Conservation (phyloP, 2,113 vertebrate genomes). For the Peromyscus leucopus region DNA sequence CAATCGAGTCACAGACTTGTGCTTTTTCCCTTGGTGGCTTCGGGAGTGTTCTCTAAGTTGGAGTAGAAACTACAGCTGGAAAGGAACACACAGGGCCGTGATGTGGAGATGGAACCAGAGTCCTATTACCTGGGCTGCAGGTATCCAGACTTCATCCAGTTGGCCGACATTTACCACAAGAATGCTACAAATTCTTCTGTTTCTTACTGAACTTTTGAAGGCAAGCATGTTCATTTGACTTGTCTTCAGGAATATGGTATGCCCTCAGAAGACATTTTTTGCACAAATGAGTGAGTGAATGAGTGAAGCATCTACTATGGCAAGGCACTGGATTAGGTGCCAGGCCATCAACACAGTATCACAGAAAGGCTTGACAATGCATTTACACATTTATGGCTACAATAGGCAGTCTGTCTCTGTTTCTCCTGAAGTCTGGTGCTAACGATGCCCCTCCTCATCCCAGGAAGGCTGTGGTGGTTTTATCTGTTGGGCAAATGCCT, state of each 20-base stretch:
- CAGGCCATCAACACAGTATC: background rate
- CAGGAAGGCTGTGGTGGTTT: background rate
- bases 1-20: background rate
- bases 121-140: background rate
- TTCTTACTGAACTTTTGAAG: background rate
- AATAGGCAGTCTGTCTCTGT: background rate
- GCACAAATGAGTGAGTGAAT: conserved; percentile 31
- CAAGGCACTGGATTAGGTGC: background rate
- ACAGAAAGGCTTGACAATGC: background rate
- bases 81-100: background rate
- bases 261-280: background rate
- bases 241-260: background rate
- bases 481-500: background rate
- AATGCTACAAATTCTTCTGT: background rate
- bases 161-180: background rate
- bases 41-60: background rate
- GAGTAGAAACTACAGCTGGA: background rate
- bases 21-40: background rate
- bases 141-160: background rate
- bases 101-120: background rate
- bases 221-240: background rate
- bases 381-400: background rate
- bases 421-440: conserved; percentile 26
- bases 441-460: background rate
- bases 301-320: background rate